phyloP scores from a whole-genome alignment of 2,888 invertebrate species.

The Stenurella melanura region DNA sequence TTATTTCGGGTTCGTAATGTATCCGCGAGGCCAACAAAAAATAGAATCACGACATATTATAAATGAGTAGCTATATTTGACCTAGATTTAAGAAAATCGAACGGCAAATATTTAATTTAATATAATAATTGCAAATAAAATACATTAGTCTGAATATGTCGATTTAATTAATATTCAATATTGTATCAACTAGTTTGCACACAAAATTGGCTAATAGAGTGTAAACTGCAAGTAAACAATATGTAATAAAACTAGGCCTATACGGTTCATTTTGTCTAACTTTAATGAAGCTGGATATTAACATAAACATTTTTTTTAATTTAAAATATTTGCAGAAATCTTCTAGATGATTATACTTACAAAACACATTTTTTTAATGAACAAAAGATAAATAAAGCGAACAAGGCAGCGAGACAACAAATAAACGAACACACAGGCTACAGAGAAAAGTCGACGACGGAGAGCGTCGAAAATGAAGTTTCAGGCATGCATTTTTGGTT shows the following conservation, averaged over 20 bases:
- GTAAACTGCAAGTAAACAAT: neutral
- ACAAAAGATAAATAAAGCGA: slow-evolving; percentile 19
- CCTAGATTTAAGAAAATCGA: slow-evolving; percentile 3
- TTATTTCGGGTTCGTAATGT: slow-evolving; percentile 8
- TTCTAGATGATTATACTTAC: slow-evolving; percentile 25
- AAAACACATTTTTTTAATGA: slow-evolving; percentile 1
- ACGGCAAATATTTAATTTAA: neutral
- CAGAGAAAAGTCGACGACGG: slow-evolving; percentile 19
- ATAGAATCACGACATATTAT: neutral
- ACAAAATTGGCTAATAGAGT: neutral
- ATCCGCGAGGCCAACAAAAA: slow-evolving; percentile 12
- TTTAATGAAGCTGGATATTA: neutral
- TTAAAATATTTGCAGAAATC: neutral
- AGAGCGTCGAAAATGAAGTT: slow-evolving; percentile 35
- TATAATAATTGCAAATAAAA: neutral
- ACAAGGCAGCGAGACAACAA: neutral
- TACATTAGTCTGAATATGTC: neutral
- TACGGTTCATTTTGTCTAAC: neutral
- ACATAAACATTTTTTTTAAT: neutral
- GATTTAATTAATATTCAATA: too few relatives aligned
- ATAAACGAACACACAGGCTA: slow-evolving; percentile 34
- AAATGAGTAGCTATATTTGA: slow-evolving; percentile 1
- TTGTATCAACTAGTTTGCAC: too few relatives aligned
- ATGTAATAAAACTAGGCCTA: neutral
- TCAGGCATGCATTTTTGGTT: slow-evolving; percentile 63